Conservation (phyloP, 1,140 invertebrate genomes). For the Ptiloglossa arizonensis region DNA sequence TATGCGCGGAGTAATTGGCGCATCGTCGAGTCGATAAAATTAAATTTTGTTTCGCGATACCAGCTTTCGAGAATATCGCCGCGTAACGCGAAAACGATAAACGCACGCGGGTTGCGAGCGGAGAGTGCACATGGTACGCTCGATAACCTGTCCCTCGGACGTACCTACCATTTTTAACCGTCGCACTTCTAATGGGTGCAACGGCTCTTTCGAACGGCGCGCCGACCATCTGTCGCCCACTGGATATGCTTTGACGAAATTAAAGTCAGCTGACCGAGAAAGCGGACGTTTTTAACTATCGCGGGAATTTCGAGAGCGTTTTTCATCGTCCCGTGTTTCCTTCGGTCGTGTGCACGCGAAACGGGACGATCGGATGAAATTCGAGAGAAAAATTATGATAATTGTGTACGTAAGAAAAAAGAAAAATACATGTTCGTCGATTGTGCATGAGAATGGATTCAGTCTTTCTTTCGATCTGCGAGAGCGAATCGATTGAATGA, state of each 20-base stretch:
- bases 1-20: neutral
- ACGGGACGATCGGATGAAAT: too few relatives aligned
- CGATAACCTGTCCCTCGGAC: conserved; percentile 77
- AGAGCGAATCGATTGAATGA: too few relatives aligned
- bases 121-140: conserved; percentile 53
- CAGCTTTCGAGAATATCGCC: neutral
- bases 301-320: conserved; percentile 57
- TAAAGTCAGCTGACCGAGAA: conserved; percentile 79
- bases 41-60: neutral
- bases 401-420: too few relatives aligned
- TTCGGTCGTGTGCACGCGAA: neutral
- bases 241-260: conserved; percentile 79
- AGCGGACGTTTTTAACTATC: conserved; percentile 66
- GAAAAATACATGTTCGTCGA: too few relatives aligned
- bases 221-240: conserved; percentile 79
- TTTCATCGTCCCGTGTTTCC: conserved; percentile 48
- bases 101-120: conserved; percentile 17
- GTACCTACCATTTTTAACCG: conserved; percentile 77
- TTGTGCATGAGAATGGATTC: too few relatives aligned
- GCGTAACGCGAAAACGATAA: conserved; percentile 5
- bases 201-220: conserved; percentile 78
- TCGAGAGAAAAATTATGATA: too few relatives aligned
- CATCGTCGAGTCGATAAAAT: neutral
- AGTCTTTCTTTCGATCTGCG: too few relatives aligned
- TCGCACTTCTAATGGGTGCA: conserved; percentile 80